phyloP scores from a whole-genome alignment of 64 coral and sea anemone species.

The Montipora capricornis region DNA sequence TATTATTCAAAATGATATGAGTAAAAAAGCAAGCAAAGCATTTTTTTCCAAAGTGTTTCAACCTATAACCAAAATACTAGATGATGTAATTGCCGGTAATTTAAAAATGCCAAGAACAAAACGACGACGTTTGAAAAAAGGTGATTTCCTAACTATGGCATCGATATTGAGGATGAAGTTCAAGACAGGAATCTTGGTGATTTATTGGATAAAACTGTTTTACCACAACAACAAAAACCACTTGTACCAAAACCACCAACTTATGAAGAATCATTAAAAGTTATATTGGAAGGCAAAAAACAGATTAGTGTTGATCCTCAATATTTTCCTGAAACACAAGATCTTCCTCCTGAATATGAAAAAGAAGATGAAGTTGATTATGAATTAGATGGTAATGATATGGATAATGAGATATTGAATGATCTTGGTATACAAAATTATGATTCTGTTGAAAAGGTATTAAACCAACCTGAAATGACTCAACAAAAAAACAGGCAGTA shows the following conservation, averaged over 20 bases:
- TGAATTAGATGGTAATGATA: background rate
- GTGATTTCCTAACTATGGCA: too few relatives aligned
- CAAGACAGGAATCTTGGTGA: too few relatives aligned
- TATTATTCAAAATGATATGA: too few relatives aligned
- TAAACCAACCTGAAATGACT: background rate
- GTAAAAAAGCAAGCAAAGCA: too few relatives aligned
- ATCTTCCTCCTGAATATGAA: background rate
- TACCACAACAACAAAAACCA: background rate
- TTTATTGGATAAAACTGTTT: too few relatives aligned
- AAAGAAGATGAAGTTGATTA: background rate
- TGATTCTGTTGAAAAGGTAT: background rate
- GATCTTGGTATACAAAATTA: background rate
- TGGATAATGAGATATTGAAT: background rate
- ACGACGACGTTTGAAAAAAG: too few relatives aligned
- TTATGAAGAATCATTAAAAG: background rate
- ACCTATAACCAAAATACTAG: too few relatives aligned
- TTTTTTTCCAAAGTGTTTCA: too few relatives aligned
- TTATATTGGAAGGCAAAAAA: background rate
- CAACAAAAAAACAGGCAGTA: background rate
- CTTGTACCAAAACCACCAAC: background rate
- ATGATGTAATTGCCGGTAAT: too few relatives aligned
- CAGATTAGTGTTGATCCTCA: background rate
- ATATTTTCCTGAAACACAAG: background rate
- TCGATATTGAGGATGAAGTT: too few relatives aligned
- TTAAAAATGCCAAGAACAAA: too few relatives aligned